phyloP scores from a whole-genome alignment of 30 jellyfish, hydroid and myxozoan species.

The Cassiopea xamachana region DNA sequence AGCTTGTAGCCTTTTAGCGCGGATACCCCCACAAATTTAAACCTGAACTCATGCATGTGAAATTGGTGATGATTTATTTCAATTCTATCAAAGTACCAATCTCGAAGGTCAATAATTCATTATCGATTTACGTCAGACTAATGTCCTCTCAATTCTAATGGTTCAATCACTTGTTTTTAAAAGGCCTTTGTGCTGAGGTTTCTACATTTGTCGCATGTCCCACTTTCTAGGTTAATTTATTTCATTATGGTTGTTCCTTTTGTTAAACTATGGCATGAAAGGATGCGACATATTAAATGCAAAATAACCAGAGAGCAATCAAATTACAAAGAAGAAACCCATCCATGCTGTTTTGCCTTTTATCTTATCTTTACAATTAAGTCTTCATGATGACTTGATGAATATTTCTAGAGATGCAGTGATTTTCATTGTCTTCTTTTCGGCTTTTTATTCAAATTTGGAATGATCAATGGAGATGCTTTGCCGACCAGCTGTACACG shows the following conservation, averaged over 20 bases:
- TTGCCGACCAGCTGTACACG: no score
- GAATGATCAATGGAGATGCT: background rate
- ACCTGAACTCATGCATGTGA: background rate
- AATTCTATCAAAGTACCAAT: background rate
- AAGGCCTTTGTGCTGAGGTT: conserved; percentile 2
- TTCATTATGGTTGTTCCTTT: background rate
- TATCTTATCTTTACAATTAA: conserved; percentile 8
- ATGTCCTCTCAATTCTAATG: background rate
- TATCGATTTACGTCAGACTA: background rate
- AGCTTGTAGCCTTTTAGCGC: no score
- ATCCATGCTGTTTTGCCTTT: background rate
- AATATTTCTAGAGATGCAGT: background rate
- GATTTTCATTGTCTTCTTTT: background rate
- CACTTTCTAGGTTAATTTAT: background rate
- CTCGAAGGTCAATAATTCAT: background rate
- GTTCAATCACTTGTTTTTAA: background rate
- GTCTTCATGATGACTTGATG: background rate
- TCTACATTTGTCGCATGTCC: conserved; percentile 8
- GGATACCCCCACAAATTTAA: no score
- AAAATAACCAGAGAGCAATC: background rate
- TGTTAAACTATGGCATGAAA: background rate
- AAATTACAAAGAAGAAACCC: background rate
- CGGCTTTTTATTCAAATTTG: background rate
- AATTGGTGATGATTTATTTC: background rate
- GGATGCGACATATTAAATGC: background rate